These are phyloP conservation scores for Conchocele bisecta DNA, from an alignment of 2,888 invertebrate genomes.

Conservation along the genomic window DNA sequence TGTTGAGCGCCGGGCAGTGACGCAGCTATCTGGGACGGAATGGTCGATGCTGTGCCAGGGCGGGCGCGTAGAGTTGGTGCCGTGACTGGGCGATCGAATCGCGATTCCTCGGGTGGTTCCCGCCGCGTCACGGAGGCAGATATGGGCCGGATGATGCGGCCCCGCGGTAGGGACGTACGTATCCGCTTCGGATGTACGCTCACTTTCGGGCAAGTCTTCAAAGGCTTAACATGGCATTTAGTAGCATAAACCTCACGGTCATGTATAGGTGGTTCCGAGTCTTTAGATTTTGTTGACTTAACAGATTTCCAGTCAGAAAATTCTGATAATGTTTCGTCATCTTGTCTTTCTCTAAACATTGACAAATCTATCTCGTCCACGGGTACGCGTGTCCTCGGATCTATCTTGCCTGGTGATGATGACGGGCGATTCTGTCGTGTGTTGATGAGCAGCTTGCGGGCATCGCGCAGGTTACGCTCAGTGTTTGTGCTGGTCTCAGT, in stretches of 20 bases:
- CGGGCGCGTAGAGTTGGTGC: slow-evolving; percentile 57
- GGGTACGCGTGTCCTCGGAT: slow-evolving; percentile 77
- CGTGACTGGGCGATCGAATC: slow-evolving; percentile 63
- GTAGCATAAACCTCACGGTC: slow-evolving; percentile 68
- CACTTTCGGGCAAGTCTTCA: slow-evolving; percentile 59
- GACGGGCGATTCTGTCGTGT: slow-evolving; percentile 68
- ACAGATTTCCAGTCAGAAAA: slow-evolving; percentile 67
- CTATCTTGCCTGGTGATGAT: slow-evolving; percentile 80
- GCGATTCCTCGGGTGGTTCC: slow-evolving; percentile 43
- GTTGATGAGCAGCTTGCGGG: slow-evolving; percentile 31
- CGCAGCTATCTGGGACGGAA: slow-evolving; percentile 65
- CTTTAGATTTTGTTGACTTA: slow-evolving; percentile 64
- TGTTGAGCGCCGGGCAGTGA: slow-evolving; percentile 65
- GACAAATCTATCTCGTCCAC: slow-evolving; percentile 71
- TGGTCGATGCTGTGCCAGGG: slow-evolving; percentile 59
- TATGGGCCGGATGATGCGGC: slow-evolving; percentile 75
- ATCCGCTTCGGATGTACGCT: slow-evolving; percentile 73
- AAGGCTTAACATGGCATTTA: slow-evolving; percentile 62
- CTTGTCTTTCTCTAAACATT: slow-evolving; percentile 57
- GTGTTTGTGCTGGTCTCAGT: slow-evolving; percentile 73
- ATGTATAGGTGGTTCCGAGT: slow-evolving; percentile 55
- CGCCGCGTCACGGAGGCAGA: slow-evolving; percentile 68
- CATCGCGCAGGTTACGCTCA: slow-evolving; percentile 62
- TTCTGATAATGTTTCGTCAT: slow-evolving; percentile 65
- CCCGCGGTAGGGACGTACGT: slow-evolving; percentile 73